phyloP scores from a whole-genome alignment of 30 jellyfish, hydroid and myxozoan species.

The Clytia hemisphaerica region DNA sequence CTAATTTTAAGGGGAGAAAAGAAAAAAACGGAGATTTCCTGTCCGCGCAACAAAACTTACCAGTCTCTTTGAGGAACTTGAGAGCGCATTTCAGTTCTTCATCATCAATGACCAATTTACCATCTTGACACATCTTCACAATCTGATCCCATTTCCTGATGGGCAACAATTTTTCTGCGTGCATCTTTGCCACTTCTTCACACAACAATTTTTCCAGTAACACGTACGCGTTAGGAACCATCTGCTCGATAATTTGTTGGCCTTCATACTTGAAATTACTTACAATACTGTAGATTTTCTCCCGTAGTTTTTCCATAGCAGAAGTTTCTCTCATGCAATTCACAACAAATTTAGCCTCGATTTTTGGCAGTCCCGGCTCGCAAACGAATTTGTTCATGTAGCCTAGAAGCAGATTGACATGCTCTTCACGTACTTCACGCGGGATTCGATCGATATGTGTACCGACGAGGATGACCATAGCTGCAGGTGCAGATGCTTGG shows the following conservation, averaged over 20 bases:
- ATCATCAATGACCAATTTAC: slow-evolving; percentile 36
- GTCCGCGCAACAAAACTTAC: slow-evolving; percentile 26
- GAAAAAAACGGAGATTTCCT: too few relatives aligned
- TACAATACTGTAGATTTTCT: slow-evolving; percentile 44
- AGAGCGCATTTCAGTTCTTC: slow-evolving; percentile 74
- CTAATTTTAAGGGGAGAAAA: too few relatives aligned
- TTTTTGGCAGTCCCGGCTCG: slow-evolving; percentile 80
- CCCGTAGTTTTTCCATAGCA: slow-evolving; percentile 61
- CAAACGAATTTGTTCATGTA: slow-evolving; percentile 33
- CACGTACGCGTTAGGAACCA: slow-evolving; percentile 83
- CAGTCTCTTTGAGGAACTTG: slow-evolving; percentile 77
- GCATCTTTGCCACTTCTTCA: slow-evolving; percentile 42
- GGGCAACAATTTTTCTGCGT: slow-evolving; percentile 31
- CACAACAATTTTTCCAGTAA: slow-evolving; percentile 63
- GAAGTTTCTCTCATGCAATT: slow-evolving; percentile 46
- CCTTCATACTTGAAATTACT: slow-evolving; percentile 47
- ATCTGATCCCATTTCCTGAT: slow-evolving; percentile 39
- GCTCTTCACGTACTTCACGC: slow-evolving; percentile 14
- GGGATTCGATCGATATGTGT: slow-evolving; percentile 72
- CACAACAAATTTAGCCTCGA: slow-evolving; percentile 62
- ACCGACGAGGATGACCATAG: slow-evolving; percentile 77
- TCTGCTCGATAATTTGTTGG: slow-evolving; percentile 52
- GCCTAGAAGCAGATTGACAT: slow-evolving; percentile 5
- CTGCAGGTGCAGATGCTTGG: slow-evolving; percentile 88
- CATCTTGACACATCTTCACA: slow-evolving; percentile 39